These are phyloP conservation scores for Cervus canadensis DNA, from an alignment of 2,113 vertebrate genomes.

Conservation along the genomic window DNA sequence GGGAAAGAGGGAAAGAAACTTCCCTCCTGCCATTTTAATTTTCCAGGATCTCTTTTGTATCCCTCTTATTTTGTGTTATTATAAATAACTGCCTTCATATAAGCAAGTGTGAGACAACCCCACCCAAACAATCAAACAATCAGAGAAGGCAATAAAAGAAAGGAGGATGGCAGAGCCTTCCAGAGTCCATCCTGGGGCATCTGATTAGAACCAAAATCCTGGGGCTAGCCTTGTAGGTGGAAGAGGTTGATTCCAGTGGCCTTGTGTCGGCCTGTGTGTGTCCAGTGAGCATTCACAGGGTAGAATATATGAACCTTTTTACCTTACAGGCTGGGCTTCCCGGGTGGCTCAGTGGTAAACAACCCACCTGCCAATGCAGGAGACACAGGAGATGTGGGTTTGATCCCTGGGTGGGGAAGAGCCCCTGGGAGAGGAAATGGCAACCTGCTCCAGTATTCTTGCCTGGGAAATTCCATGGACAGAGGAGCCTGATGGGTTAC, in stretches of 20 bases:
- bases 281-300: not conserved
- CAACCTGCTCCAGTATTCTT: not conserved
- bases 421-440: not conserved
- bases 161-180: not conserved
- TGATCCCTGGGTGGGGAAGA: not conserved
- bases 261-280: not conserved
- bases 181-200: not conserved
- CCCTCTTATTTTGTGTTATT: not conserved
- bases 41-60: not conserved
- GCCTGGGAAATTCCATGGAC: not conserved
- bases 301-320: not conserved
- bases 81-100: not conserved
- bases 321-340: not conserved
- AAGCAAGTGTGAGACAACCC: not conserved
- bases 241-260: not conserved
- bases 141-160: not conserved
- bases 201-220: not conserved
- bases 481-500: not conserved
- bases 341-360: not conserved
- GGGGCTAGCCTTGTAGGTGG: not conserved
- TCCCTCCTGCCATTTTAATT: not conserved
- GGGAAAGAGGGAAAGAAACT: not conserved
- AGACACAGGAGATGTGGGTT: not conserved
- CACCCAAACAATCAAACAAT: not conserved
- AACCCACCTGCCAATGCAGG: not conserved